A percentile compares a stretch with the other conserved stretches of the same genome.
These are phyloP conservation scores for Acinonyx jubatus DNA, from an alignment of 2,113 vertebrate genomes.

Conservation along the genomic window DNA sequence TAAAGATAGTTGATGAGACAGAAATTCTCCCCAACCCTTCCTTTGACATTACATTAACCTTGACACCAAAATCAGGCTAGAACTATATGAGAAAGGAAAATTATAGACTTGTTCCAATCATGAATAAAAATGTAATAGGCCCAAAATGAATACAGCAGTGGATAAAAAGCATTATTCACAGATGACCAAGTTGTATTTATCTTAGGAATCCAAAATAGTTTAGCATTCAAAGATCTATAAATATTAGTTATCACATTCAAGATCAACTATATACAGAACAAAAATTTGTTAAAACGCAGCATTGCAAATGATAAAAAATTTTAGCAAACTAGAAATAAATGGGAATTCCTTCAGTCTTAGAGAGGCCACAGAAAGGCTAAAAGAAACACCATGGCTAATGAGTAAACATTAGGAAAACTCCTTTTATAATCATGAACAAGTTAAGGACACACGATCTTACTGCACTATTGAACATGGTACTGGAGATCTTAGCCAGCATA, in stretches of 20 bases:
- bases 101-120: neutral
- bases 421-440: neutral
- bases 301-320: neutral
- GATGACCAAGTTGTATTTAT: neutral
- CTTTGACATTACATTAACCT: neutral
- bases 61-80: neutral
- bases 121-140: neutral
- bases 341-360: neutral
- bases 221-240: neutral
- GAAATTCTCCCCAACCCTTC: neutral
- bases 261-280: neutral
- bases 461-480: neutral
- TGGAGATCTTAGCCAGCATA: neutral
- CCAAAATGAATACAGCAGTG: neutral
- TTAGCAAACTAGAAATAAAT: neutral
- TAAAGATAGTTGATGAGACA: neutral
- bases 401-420: neutral
- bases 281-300: neutral
- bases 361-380: neutral
- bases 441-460: neutral
- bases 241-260: neutral
- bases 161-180: neutral
- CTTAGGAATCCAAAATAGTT: neutral
- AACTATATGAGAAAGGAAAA: neutral
- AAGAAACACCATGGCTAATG: neutral